These are phyloP conservation scores for Brachionichthys hirsutus DNA, from an alignment of 2,113 vertebrate species.

Conservation along the genomic window DNA sequence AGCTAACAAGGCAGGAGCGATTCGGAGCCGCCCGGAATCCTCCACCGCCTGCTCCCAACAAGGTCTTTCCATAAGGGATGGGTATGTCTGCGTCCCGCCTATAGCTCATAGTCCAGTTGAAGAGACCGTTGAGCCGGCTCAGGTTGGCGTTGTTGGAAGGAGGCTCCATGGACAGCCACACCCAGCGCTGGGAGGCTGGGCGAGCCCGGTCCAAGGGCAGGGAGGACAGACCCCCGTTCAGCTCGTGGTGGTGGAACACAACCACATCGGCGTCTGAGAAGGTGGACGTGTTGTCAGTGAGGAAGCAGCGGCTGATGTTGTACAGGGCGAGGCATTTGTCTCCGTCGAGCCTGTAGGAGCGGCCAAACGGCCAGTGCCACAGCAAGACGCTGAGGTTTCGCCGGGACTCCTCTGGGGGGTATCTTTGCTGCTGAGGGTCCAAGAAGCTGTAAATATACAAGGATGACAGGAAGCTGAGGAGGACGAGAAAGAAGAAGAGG, in stretches of 20 bases:
- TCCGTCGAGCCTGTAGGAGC: constrained; percentile 57
- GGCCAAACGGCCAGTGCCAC: constrained; percentile 85
- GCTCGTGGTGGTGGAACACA: constrained; percentile 83
- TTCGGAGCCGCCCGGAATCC: constrained; percentile 63
- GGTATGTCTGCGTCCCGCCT: constrained; percentile 83
- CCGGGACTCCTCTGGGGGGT: neutral
- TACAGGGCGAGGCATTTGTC: constrained; percentile 72
- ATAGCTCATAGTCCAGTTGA: constrained; percentile 92
- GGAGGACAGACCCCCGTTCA: constrained; percentile 16
- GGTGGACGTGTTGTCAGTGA: constrained; percentile 68
- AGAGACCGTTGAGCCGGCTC: constrained; percentile 65
- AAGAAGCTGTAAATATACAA: constrained; percentile 24
- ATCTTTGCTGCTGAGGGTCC: neutral
- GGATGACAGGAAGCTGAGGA: constrained; percentile 14
- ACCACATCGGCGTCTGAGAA: constrained; percentile 75
- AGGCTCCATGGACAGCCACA: constrained; percentile 89
- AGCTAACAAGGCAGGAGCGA: constrained; percentile 75
- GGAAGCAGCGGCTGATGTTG: constrained; percentile 67
- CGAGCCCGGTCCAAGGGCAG: constrained; percentile 69
- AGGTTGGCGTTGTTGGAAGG: constrained; percentile 79
- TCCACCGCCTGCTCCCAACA: constrained; percentile 23
- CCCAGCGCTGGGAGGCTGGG: constrained; percentile 79
- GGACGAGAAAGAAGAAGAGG: constrained; percentile 11
- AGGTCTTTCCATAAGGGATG: constrained; percentile 83
- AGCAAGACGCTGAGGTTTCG: constrained; percentile 75